phyloP scores from a whole-genome alignment of 2,888 invertebrate species.

The Desoria tigrina region DNA sequence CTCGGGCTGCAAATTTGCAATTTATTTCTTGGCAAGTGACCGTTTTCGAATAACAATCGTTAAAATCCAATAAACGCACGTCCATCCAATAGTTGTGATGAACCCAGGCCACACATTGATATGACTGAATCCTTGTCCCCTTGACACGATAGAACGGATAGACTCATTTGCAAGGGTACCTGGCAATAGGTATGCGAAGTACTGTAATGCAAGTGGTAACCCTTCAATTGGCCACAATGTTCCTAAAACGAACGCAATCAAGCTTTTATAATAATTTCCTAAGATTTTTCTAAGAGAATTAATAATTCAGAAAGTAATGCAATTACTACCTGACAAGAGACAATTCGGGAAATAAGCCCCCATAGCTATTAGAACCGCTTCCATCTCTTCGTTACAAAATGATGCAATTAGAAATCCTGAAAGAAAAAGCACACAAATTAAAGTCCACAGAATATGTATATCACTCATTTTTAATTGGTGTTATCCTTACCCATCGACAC shows the following conservation, averaged over 20 bases:
- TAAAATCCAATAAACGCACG: neutral
- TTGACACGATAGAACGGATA: constrained; percentile 38
- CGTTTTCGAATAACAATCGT: neutral
- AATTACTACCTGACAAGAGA: constrained; percentile 32
- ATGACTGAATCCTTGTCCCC: constrained; percentile 43
- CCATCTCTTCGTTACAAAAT: constrained; percentile 84
- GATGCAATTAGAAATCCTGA: constrained; percentile 85
- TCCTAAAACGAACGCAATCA: constrained; percentile 19
- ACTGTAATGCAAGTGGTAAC: constrained; percentile 71
- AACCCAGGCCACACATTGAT: constrained; percentile 45
- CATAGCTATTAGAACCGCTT: constrained; percentile 72
- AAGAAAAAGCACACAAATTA: constrained; percentile 44
- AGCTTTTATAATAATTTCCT: neutral
- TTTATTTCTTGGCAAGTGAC: neutral
- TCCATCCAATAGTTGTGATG: neutral
- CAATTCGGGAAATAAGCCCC: constrained; percentile 44
- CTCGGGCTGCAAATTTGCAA: no score
- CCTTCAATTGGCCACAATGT: constrained; percentile 94
- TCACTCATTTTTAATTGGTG: no score
- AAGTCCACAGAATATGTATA: no score
- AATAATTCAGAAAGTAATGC: neutral
- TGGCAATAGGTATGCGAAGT: constrained; percentile 60
- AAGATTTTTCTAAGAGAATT: neutral
- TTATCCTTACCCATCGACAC: constrained; percentile 30
- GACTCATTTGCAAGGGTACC: constrained; percentile 39